A percentile compares a stretch with the other conserved stretches of the same genome.
These are phyloP conservation scores for Leontopithecus rosalia DNA, from an alignment of 2,797 vertebrate genomes.

Conservation along the genomic window DNA sequence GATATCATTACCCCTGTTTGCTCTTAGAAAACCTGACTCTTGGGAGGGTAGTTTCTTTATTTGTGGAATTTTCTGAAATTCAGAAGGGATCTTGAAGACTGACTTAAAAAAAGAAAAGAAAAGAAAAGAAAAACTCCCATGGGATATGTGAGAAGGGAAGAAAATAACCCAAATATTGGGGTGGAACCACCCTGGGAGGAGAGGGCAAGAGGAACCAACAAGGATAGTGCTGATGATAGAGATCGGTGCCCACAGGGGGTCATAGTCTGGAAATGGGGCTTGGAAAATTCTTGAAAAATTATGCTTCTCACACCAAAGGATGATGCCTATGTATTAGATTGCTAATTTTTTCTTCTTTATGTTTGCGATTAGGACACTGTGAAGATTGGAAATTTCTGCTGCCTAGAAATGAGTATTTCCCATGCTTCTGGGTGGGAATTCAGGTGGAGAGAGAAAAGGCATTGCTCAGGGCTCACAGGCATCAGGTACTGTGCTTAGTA, in stretches of 20 bases:
- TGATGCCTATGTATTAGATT: not conserved
- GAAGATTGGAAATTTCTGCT: not conserved
- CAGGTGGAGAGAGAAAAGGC: not conserved
- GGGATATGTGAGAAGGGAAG: not conserved
- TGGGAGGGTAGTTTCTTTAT: not conserved
- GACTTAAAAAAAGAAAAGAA: not conserved
- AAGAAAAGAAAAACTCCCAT: not conserved
- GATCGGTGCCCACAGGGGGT: not conserved
- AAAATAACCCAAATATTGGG: not conserved
- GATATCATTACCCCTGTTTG: conserved; percentile 60
- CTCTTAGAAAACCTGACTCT: conserved; percentile 46
- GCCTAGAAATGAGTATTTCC: not conserved
- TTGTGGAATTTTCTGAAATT: conserved; percentile 59
- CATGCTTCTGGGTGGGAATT: not conserved
- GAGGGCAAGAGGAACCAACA: not conserved
- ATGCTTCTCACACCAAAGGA: not conserved
- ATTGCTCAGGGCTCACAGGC: not conserved
- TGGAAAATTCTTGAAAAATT: not conserved
- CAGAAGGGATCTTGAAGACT: not conserved
- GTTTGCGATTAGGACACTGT: not conserved
- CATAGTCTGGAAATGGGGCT: not conserved
- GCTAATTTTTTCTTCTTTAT: not conserved
- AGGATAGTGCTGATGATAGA: not conserved
- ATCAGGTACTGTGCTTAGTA: not conserved
- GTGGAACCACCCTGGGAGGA: not conserved